These are phyloP conservation scores for Phaethon lepturus DNA, from an alignment of 2,113 vertebrate genomes.

Conservation along the genomic window DNA sequence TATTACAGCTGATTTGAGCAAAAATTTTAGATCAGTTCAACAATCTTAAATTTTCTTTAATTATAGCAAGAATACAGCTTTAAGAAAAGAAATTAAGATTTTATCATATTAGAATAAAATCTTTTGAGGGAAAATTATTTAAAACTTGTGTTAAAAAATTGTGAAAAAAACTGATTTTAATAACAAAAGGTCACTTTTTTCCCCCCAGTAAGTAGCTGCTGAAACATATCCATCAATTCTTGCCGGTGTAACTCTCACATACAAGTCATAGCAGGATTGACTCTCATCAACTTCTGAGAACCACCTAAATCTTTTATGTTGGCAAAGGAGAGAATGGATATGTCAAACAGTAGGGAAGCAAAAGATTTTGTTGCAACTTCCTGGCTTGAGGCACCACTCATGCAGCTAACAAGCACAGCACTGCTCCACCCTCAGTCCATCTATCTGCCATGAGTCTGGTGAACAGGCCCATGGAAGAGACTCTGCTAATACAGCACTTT, in stretches of 20 bases:
- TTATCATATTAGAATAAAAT: neutral
- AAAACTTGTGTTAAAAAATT: neutral
- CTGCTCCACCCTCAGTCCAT: neutral
- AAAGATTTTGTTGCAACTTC: neutral
- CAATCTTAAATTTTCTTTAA: neutral
- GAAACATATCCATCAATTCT: neutral
- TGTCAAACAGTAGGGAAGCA: neutral
- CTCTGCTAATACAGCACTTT: neutral
- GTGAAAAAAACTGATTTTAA: neutral
- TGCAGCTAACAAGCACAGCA: neutral
- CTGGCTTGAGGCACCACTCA: neutral
- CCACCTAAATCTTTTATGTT: neutral
- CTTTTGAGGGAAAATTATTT: neutral
- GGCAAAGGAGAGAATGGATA: neutral
- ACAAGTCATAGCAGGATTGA: neutral
- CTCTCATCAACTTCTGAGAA: neutral
- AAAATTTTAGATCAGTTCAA: neutral
- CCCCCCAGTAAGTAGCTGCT: neutral
- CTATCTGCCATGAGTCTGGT: neutral
- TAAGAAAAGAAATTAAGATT: neutral
- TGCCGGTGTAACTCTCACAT: neutral
- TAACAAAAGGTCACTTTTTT: neutral
- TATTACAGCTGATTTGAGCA: neutral
- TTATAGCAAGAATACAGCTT: neutral
- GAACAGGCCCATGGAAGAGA: neutral